Evolutionary conservation across 2,797 vertebrate species (phyloP).

Genomic region (Macropodus opercularis): DNA sequence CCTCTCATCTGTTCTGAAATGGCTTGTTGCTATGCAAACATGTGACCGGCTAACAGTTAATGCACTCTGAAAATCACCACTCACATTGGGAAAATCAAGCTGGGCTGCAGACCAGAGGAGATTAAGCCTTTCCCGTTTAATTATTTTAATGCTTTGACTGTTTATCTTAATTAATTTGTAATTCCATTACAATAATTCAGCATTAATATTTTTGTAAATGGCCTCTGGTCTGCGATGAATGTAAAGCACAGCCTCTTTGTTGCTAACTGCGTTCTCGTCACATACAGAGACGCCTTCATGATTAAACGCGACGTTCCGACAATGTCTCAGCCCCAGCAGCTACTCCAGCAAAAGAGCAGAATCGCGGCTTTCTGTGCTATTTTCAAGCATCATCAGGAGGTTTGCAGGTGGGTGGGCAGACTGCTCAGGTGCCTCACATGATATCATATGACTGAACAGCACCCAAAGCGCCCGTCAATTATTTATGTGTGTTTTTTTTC

Average conservation of each 20-base stretch:
- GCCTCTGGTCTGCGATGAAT: background rate
- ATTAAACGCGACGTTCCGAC: background rate
- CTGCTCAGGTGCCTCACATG: background rate
- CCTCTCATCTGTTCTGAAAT: conserved; percentile 23
- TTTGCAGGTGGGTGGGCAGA: too few species aligned
- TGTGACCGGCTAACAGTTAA: conserved; percentile 14
- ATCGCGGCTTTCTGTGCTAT: background rate
- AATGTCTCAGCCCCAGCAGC: too few species aligned
- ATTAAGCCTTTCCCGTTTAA: background rate
- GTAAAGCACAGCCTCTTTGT: background rate
- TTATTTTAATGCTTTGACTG: background rate
- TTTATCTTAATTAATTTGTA: background rate
- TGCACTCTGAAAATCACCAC: background rate
- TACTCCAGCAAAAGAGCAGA: background rate
- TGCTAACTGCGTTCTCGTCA: background rate
- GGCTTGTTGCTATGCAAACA: conserved; percentile 36
- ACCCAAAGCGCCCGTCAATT: background rate
- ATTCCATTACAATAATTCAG: background rate
- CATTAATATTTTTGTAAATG: background rate
- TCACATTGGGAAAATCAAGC: background rate
- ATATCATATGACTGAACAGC: background rate
- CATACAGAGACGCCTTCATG: background rate
- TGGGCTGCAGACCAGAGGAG: background rate
- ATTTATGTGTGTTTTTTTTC: background rate
- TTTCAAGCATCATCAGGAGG: background rate